Base-by-base conservation (phyloP, 1,140 invertebrate genomes). In the Ganaspis sp. region DNA sequence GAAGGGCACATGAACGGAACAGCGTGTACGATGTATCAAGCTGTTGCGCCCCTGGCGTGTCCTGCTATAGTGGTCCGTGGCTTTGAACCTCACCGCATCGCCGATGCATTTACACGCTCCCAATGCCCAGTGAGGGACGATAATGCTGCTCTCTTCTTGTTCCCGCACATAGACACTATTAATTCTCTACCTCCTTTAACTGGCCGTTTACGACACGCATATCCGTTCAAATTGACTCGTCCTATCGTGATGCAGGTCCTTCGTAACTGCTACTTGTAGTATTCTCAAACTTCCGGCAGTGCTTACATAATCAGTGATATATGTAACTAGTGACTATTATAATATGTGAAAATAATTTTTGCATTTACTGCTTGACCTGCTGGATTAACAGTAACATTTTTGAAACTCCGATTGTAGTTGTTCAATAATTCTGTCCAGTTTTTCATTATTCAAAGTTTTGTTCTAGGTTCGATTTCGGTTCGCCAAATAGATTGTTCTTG, bases 21-120 rank as follows among this genome's bases (percentile, higher is more conserved):
- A 87, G 85, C 88, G 87, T 91, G 89, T 90, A 91, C 89, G 88
- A 91, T 90, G 89, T 89, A 91, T 90, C 89, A 91, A 89, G 87
- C 90, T 89, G 88, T 90, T 91, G 89, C 88, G 90, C 89, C 89
- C 89, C 87, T 86, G 89, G 89, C 89, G 88, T 87, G 90, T 89
- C 86, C 88, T 86, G 86, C 87, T 86, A 88, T 88, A 82, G 83
- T 84, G 87, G 84, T 88, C 86, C 85, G 86, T 86, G 81, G 89
- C 88, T 89, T 91, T 90, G 89, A 90, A 83, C 81, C 76, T 85
- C 82, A 85, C 85, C 85, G 87, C 84, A 82, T 80, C 77, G 84
- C 83, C 81, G 79, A 80, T 84, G 85, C 86, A 86, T 85, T 89
- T 87, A 89, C 85, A 6, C 29, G 87, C 87, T 88, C 84, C 84